Conservation (phyloP, 2,113 vertebrate species). For the Myrmecophaga tridactyla region DNA sequence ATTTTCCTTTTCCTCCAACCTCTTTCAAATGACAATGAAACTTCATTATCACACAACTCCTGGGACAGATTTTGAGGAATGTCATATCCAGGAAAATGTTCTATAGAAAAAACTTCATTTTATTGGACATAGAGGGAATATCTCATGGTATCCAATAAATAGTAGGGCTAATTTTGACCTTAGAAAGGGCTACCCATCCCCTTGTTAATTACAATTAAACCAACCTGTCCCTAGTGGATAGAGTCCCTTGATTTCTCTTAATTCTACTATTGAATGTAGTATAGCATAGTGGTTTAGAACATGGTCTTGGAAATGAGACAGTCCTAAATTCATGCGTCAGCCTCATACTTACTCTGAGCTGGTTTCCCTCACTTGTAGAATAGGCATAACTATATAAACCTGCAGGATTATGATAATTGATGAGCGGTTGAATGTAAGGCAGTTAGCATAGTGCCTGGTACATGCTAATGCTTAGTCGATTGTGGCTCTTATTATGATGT, state of each 20-base stretch:
- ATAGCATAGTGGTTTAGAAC: neutral
- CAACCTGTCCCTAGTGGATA: too few relatives aligned
- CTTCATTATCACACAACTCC: slow-evolving; percentile 25
- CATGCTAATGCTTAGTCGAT: rapidly evolving
- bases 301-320: neutral
- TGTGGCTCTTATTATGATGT: neutral
- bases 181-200: neutral
- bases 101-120: neutral
- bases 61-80: slow-evolving; percentile 33
- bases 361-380: neutral
- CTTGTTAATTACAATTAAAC: neutral
- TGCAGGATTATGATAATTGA: neutral
- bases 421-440: neutral
- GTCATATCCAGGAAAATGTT: neutral
- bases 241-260: neutral
- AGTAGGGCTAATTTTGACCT: neutral
- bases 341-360: neutral
- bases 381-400: neutral
- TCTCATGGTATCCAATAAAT: neutral
- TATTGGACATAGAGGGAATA: neutral
- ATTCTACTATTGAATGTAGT: too few relatives aligned
- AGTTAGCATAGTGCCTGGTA: rapidly evolving
- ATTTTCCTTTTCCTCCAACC: neutral
- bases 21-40: slow-evolving; percentile 54
- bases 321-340: neutral